phyloP scores from a whole-genome alignment of 2,113 vertebrate species.

The Eudorcas thomsonii region DNA sequence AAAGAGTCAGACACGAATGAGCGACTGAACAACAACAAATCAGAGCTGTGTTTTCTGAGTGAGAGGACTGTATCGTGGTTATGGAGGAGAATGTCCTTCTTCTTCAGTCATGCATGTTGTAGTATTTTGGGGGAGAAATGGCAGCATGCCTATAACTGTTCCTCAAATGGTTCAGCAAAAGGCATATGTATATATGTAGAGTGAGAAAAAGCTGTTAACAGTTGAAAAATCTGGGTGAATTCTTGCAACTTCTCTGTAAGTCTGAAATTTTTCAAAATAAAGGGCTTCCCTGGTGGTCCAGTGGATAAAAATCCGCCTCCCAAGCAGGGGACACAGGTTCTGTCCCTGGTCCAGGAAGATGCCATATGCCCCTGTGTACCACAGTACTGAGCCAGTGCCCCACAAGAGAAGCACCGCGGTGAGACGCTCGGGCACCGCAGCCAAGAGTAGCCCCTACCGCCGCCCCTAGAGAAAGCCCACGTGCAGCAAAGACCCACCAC shows the following conservation, averaged over 20 bases:
- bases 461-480: not conserved
- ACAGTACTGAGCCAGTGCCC: not conserved
- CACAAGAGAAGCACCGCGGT: not conserved
- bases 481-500: not conserved
- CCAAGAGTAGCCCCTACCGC: not conserved
- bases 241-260: not conserved
- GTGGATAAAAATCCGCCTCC: not conserved
- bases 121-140: not conserved
- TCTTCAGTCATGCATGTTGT: not conserved
- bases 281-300: not conserved
- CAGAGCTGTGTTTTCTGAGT: not conserved
- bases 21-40: not conserved
- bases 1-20: not conserved
- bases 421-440: not conserved
- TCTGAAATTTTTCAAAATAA: not conserved
- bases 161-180: not conserved
- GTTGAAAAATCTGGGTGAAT: not conserved
- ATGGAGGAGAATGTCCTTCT: not conserved
- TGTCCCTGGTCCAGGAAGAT: not conserved
- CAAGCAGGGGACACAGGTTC: not conserved
- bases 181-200: not conserved
- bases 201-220: not conserved
- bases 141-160: not conserved
- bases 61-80: not conserved
- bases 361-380: not conserved